Percentiles rank a stretch among this genome's conserved stretches.
These are phyloP conservation scores for Creontiades dilutus DNA, from an alignment of 2,888 invertebrate genomes.

Conservation along the genomic window DNA sequence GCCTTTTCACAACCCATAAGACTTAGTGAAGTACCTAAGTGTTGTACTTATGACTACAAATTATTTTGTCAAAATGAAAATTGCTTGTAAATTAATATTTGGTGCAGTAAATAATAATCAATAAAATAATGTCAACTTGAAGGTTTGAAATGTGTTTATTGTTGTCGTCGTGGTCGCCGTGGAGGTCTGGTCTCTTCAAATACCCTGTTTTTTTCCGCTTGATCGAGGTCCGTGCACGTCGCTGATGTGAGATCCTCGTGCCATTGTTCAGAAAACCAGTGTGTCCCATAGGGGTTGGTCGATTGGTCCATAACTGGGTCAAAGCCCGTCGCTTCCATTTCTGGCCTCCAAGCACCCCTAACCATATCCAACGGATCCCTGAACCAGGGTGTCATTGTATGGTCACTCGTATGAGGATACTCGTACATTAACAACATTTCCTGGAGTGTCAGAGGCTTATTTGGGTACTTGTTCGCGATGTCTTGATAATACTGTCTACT, in stretches of 20 bases:
- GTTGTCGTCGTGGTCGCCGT: too few species aligned
- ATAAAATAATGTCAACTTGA: too few species aligned
- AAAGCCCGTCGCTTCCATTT: neutral
- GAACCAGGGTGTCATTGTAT: neutral
- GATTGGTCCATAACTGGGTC: neutral
- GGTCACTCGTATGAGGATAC: neutral
- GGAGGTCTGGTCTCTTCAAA: too few species aligned
- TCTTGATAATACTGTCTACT: neutral
- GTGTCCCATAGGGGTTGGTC: too few species aligned
- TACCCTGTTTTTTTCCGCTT: neutral
- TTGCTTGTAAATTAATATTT: too few species aligned
- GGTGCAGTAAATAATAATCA: too few species aligned
- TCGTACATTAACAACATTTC: neutral
- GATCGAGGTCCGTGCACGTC: neutral
- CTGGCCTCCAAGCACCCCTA: neutral
- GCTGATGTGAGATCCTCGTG: neutral
- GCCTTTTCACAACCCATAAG: too few species aligned
- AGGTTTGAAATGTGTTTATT: too few species aligned
- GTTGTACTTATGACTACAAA: too few species aligned
- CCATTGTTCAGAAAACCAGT: neutral
- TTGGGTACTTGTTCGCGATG: neutral
- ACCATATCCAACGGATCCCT: neutral
- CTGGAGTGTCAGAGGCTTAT: neutral
- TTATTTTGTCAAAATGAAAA: too few species aligned
- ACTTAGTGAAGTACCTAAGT: too few species aligned